Percentiles rank a stretch among this genome's conserved stretches.
Conservation (phyloP, 2,113 vertebrate genomes). For the Oreocharis arfaki region DNA sequence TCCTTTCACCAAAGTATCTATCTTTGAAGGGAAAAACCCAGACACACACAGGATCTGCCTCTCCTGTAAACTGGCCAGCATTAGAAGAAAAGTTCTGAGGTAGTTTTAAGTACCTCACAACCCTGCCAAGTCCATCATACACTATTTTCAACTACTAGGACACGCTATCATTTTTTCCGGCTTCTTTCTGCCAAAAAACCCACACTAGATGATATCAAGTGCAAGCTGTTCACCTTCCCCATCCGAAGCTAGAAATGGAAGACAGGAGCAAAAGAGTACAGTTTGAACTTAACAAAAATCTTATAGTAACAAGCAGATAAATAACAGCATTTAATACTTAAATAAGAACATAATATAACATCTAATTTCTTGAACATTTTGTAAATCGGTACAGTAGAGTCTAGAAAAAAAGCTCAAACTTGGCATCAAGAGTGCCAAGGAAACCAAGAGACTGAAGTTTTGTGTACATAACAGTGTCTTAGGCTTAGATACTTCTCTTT, state of each 20-base stretch:
- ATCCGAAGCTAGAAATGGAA: not conserved
- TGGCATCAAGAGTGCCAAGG: not conserved
- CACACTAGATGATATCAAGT: not conserved
- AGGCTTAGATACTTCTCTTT: not conserved
- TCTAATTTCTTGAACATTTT: not conserved
- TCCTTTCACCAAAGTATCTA: not conserved
- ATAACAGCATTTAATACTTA: not conserved
- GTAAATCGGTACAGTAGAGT: not conserved
- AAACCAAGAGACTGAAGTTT: not conserved
- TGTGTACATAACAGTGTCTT: not conserved
- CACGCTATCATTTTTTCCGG: not conserved
- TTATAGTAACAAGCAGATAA: not conserved
- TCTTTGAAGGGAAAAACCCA: not conserved
- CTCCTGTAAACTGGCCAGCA: not conserved
- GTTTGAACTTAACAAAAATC: not conserved
- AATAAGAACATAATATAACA: not conserved
- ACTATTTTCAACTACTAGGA: not conserved
- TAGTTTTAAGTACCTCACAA: not conserved
- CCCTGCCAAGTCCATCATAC: not conserved
- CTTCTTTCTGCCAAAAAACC: not conserved
- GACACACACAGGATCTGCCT: not conserved
- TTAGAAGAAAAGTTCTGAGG: not conserved
- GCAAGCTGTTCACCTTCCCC: not conserved
- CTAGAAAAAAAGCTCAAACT: not conserved
- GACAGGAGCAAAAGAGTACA: not conserved